phyloP scores from a whole-genome alignment of 2,888 invertebrate genomes.

The Lingula anatina region DNA sequence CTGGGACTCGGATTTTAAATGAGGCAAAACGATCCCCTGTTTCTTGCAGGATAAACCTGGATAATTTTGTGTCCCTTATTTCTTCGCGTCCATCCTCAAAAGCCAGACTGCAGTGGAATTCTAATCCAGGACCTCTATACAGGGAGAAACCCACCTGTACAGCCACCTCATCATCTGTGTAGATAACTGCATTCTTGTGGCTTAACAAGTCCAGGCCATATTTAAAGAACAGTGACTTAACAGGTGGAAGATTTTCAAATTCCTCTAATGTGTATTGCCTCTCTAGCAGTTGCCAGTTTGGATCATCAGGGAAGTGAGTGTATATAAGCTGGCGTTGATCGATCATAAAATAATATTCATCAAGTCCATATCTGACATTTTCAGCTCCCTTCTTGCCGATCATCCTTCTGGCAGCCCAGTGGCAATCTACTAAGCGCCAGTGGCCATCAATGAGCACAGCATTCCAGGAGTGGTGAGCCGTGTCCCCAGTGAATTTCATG shows the following conservation, averaged over 20 bases:
- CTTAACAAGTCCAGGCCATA: slow-evolving; percentile 49
- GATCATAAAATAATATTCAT: slow-evolving; percentile 52
- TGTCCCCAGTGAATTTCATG: slow-evolving; percentile 47
- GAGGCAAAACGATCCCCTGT: slow-evolving; percentile 46
- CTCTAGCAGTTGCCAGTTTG: slow-evolving; percentile 50
- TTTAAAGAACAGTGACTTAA: slow-evolving; percentile 53
- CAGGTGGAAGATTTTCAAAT: slow-evolving; percentile 52
- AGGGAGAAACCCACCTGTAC: slow-evolving; percentile 45
- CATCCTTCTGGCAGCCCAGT: slow-evolving; percentile 52
- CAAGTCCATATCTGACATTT: slow-evolving; percentile 49
- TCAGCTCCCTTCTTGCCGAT: slow-evolving; percentile 50
- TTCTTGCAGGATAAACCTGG: slow-evolving; percentile 48
- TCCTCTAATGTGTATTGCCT: slow-evolving; percentile 39
- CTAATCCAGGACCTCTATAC: slow-evolving; percentile 37
- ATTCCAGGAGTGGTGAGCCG: slow-evolving; percentile 52
- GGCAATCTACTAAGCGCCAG: slow-evolving; percentile 51
- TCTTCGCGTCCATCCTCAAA: slow-evolving; percentile 45
- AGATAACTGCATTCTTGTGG: slow-evolving; percentile 49
- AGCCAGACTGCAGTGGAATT: slow-evolving; percentile 50
- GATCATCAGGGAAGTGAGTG: slow-evolving; percentile 51
- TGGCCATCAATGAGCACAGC: slow-evolving; percentile 50
- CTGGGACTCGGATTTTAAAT: slow-evolving; percentile 49
- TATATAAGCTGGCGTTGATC: slow-evolving; percentile 51
- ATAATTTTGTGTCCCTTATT: slow-evolving; percentile 39
- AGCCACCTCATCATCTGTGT: slow-evolving; percentile 41